These are phyloP conservation scores for Drosophila pseudotalamancana DNA, from an alignment of 2,888 invertebrate genomes.

Conservation along the genomic window DNA sequence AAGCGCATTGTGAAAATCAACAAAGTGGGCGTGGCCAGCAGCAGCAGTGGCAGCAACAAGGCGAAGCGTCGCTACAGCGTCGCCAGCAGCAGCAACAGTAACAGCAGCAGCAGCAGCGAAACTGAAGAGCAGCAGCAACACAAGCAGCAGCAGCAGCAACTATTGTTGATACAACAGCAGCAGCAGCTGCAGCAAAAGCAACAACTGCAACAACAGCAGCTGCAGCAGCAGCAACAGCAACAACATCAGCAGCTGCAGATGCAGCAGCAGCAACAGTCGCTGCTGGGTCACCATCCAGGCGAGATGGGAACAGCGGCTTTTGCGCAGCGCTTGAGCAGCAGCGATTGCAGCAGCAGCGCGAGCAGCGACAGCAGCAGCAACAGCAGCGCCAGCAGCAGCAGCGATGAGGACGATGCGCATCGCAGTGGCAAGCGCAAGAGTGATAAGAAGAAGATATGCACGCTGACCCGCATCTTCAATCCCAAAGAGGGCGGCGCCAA, in stretches of 20 bases:
- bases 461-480: slow-evolving; percentile 88
- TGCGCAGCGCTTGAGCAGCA: slow-evolving; percentile 41
- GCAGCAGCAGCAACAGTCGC: slow-evolving; percentile 28
- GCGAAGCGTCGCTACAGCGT: slow-evolving; percentile 29
- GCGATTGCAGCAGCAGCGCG: slow-evolving; percentile 35
- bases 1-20: slow-evolving; percentile 52
- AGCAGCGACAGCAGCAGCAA: slow-evolving; percentile 56
- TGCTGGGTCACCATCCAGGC: slow-evolving; percentile 31
- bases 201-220: slow-evolving; percentile 3
- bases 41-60: slow-evolving; percentile 63
- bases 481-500: slow-evolving; percentile 90
- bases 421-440: slow-evolving; percentile 81
- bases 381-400: slow-evolving; percentile 57
- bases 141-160: slow-evolving; percentile 31
- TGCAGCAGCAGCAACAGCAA: slow-evolving; percentile 21
- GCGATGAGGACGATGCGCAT: slow-evolving; percentile 59
- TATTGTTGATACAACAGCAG: slow-evolving; percentile 59
- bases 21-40: slow-evolving; percentile 40
- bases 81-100: slow-evolving; percentile 45
- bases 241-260: slow-evolving; percentile 43
- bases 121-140: slow-evolving; percentile 32
- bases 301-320: background rate
- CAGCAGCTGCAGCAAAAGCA: slow-evolving; percentile 57
- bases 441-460: slow-evolving; percentile 90
- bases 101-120: slow-evolving; percentile 47